These are phyloP conservation scores for Drymodes brunneopygia DNA, from an alignment of 2,113 vertebrate species.

Conservation along the genomic window DNA sequence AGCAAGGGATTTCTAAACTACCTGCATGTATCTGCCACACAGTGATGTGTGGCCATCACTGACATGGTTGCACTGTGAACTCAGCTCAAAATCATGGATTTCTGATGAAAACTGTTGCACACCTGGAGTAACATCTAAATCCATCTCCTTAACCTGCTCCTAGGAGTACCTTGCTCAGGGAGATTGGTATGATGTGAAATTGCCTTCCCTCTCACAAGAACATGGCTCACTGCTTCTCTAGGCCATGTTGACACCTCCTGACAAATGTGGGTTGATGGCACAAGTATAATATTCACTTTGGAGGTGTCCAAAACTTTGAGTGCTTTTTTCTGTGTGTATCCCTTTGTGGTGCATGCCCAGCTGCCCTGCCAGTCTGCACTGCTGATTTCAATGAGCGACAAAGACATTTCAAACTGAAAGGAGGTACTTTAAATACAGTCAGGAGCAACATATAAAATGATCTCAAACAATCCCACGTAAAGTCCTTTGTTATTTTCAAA, in stretches of 20 bases:
- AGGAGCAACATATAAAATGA: constrained; percentile 23
- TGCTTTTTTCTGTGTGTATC: neutral
- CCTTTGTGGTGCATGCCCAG: neutral
- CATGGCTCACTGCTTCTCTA: neutral
- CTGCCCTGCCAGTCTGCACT: neutral
- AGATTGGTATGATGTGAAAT: neutral
- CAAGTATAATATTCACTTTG: neutral
- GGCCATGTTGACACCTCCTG: neutral
- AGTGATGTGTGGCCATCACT: neutral
- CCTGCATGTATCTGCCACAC: neutral
- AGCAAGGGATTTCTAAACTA: neutral
- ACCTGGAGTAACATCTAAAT: neutral
- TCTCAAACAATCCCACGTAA: constrained; percentile 11
- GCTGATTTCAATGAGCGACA: neutral
- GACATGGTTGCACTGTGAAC: neutral
- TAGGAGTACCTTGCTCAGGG: neutral
- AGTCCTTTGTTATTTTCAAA: constrained; percentile 50
- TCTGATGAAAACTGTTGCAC: neutral
- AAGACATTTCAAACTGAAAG: neutral
- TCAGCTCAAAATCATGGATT: neutral
- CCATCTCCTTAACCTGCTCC: neutral
- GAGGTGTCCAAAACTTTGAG: neutral
- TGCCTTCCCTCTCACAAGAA: neutral
- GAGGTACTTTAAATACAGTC: constrained; percentile 10
- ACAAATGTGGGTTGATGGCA: neutral